Evolutionary conservation across 2,797 vertebrate species (phyloP).

Genomic region (Tiaroga cobitis): DNA sequence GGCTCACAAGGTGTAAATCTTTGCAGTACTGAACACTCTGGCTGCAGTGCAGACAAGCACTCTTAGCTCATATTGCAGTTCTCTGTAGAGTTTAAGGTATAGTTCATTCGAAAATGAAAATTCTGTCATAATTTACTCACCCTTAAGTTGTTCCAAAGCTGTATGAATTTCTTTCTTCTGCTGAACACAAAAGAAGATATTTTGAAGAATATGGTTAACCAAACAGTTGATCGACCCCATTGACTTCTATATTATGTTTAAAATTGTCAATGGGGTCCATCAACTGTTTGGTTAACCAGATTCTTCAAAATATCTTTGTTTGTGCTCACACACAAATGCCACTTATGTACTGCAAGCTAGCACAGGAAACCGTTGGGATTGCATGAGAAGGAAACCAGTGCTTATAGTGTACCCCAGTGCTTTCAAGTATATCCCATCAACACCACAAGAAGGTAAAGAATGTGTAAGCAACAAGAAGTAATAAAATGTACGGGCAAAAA

Average conservation of each 20-base stretch:
- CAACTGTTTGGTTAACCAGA: no score
- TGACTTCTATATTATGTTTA: no score
- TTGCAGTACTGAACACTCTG: neutral
- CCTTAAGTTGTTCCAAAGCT: no score
- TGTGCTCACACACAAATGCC: conserved; percentile 35
- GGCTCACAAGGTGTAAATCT: neutral
- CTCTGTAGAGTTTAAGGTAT: no score
- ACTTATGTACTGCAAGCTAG: conserved; percentile 31
- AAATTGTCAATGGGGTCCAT: no score
- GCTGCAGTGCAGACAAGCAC: neutral
- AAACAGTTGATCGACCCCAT: no score
- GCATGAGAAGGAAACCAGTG: conserved; percentile 33
- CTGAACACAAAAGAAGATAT: no score
- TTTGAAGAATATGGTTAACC: no score
- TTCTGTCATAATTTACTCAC: no score
- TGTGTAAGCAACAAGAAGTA: neutral
- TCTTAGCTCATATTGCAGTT: neutral
- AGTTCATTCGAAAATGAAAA: no score
- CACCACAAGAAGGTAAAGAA: conserved; percentile 19
- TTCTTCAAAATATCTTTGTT: no score
- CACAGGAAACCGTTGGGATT: conserved; percentile 21
- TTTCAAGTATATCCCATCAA: conserved; percentile 19
- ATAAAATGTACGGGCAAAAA: conserved; percentile 3
- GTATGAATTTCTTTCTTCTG: no score
- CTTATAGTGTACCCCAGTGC: neutral